Base-by-base conservation (phyloP, 2,888 invertebrate species). In the Dichetophora obliterata region DNA sequence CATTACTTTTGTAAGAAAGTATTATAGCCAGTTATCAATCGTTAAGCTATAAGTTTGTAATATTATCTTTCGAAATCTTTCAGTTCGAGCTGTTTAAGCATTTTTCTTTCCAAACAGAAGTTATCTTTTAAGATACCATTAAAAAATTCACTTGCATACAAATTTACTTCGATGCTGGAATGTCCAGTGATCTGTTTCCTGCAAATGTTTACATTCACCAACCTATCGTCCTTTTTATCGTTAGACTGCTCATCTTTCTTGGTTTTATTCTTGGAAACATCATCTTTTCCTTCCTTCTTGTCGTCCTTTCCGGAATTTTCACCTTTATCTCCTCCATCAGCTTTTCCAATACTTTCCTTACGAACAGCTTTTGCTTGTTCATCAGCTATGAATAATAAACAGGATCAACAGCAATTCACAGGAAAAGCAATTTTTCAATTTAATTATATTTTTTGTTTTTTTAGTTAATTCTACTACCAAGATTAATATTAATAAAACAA, bases 201-300 rank as follows among this genome's bases (percentile, higher is more conserved):
- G 73, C 50, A 61, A 63, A 73, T 31, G n/a, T 65, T 31, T 31
- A n/a, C 8, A 16, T 84, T 87, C 92, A 89, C 84, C 77, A 90
- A 91, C 91, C 91, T 90, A 89, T 90, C 89, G 83, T 92, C 86
- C 88, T 91, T 92, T 88, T 87, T 88, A 66, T 88, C 90, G 79
- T 90, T 90, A 75, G 86, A 80, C 80, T 86, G 91, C 85, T 83
- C 91, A 87, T 90, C 91, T 90, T 80, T 86, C 77, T 84, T 85
- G 76, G 78, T 80, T 78, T 85, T 84, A 34, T 80, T 78, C 19
- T 83, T 83, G 16, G 81, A 37, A 3, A 68, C 66, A 8, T 85
- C 82, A 11, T 85, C 86, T 75, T 85, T 85, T 50, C 54, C 81
- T 54, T 75, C 80, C 75, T 87, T 87, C 77, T 86, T 85, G 31